Base-by-base conservation (phyloP, 2,113 vertebrate genomes). In the Tautogolabrus adspersus region DNA sequence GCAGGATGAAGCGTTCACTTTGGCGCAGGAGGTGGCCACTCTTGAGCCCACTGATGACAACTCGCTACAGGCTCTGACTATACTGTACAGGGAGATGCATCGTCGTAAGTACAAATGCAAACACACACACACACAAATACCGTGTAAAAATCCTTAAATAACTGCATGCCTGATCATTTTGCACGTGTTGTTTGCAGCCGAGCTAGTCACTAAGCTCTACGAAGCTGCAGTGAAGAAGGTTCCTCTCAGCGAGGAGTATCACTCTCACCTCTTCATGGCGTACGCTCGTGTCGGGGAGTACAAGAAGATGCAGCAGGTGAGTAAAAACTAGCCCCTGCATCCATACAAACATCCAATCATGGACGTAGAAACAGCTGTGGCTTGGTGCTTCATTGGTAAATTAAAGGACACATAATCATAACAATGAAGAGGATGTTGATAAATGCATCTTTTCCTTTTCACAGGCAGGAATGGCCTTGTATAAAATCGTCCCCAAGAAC, bases 261-360 rank as follows among this genome's bases (percentile, higher is more conserved):
- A 99, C 91, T 99, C 98, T 8, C 98, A 99, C 78, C 98, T 99
- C 84, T 99, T 99, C 92, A 99, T 99, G 98, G 98, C 98, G 2
- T 99, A 99, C 10, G 98, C 98, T 68, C 96, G 98, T 46, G 96
- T 99, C 6, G 98, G 98, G 9, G 98, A 99, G 77, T 99, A 99
- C 94, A 99, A 99, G 94, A 99, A 99, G 92, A 99, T 99, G 98
- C 98, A 99, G 64, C 98, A 99, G 97, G 98, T 99, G 91, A 74
- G 88, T 22, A 8, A 2, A 15, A 52, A 21, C 40, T 3, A 30
- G 2, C 47, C 19, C 30, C 23, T 61, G 6, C 34, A 0, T 51
- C 44, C 40, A 30, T 1, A 11, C 19, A 11, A 26, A 63, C 55
- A 22, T 6, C 1, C 18, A 30, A 7, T 54, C 67, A 12, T 16